These are phyloP conservation scores for Pinctada fucata DNA, from an alignment of 2,888 invertebrate species.

Conservation along the genomic window DNA sequence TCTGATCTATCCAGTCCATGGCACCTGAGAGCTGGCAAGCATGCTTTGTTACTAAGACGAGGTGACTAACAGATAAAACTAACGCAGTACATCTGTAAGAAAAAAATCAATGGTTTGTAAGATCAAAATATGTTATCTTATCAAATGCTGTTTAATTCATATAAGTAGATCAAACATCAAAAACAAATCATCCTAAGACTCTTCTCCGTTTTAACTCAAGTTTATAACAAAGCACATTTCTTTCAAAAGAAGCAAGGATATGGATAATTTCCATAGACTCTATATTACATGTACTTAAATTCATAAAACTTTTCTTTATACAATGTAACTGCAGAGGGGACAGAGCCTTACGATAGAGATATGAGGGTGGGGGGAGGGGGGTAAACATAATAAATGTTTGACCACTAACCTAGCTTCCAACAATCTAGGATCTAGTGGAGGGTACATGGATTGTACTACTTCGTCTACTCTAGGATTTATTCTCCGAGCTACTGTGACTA, in stretches of 20 bases:
- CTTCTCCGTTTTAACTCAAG: neutral
- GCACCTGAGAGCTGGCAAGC: slow-evolving; percentile 72
- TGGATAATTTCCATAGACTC: too few species aligned
- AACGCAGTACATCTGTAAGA: slow-evolving; percentile 81
- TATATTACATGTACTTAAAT: too few species aligned
- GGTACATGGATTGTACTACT: slow-evolving; percentile 85
- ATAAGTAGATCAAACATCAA: neutral
- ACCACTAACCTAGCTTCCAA: slow-evolving; percentile 81
- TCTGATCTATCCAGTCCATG: slow-evolving; percentile 82
- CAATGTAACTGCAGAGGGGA: too few species aligned
- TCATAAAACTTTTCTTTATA: too few species aligned
- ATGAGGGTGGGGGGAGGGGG: too few species aligned
- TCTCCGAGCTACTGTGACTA: slow-evolving; percentile 81
- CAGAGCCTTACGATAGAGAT: too few species aligned
- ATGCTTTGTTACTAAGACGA: slow-evolving; percentile 83
- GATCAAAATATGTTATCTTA: too few species aligned
- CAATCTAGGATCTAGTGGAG: slow-evolving; percentile 84
- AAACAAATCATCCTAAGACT: neutral
- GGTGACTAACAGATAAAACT: slow-evolving; percentile 83
- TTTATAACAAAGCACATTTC: neutral
- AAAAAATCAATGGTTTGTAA: neutral
- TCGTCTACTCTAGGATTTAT: slow-evolving; percentile 85
- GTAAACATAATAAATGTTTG: too few species aligned
- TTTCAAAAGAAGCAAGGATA: neutral
- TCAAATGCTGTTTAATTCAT: neutral